Percentiles rank a stretch among this genome's conserved stretches.
phyloP scores from a whole-genome alignment of 2,113 vertebrate genomes.

The Sturnus vulgaris region DNA sequence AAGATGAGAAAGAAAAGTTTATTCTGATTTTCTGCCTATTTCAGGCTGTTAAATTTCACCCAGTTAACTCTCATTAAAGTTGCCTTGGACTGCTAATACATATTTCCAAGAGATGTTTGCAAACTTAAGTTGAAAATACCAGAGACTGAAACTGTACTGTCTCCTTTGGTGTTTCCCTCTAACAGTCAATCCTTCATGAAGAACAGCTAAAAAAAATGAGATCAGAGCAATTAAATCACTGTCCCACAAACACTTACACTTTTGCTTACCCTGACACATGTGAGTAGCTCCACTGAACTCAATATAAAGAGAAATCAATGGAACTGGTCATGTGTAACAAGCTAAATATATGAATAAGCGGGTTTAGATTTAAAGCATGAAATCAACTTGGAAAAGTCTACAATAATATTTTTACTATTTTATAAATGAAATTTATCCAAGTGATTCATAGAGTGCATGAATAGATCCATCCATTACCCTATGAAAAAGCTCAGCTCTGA shows the following conservation, averaged over 20 bases:
- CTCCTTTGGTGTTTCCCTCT: not conserved
- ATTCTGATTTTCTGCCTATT: not conserved
- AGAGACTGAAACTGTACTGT: not conserved
- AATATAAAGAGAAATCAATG: slow-evolving; percentile 28
- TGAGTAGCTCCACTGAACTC: slow-evolving; percentile 46
- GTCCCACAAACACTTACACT: slow-evolving; percentile 11
- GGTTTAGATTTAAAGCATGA: not conserved
- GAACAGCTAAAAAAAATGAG: not conserved
- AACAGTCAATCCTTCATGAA: not conserved
- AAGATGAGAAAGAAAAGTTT: not conserved
- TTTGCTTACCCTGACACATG: slow-evolving; percentile 35
- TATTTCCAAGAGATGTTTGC: not conserved
- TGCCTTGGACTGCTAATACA: not conserved
- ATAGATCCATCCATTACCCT: not conserved
- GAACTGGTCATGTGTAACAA: slow-evolving; percentile 30
- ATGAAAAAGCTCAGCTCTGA: not conserved
- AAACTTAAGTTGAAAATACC: not conserved
- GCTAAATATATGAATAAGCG: not conserved
- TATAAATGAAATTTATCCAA: not conserved
- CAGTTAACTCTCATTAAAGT: not conserved
- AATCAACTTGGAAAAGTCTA: not conserved
- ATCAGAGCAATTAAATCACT: slow-evolving; percentile 44
- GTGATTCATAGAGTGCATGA: not conserved
- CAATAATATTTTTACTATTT: not conserved
- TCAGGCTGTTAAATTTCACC: not conserved